Conservation (phyloP, 2,113 vertebrate genomes). For the Cynocephalus volans region DNA sequence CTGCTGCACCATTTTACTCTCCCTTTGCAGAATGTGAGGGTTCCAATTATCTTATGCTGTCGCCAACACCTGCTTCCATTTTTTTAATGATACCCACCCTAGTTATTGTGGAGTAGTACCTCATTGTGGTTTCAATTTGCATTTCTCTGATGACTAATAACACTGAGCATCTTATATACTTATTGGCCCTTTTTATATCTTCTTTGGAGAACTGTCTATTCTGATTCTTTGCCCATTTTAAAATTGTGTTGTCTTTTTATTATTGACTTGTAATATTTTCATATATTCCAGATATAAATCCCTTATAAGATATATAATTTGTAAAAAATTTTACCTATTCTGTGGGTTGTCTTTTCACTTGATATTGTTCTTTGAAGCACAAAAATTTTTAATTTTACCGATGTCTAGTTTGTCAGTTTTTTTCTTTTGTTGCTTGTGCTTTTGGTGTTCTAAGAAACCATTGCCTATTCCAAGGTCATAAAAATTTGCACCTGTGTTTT, state of each 20-base stretch:
- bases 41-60: neutral
- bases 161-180: neutral
- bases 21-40: neutral
- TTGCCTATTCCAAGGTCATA: neutral
- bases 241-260: neutral
- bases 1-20: neutral
- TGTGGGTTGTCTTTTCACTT: neutral
- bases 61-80: neutral
- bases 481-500: neutral
- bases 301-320: neutral
- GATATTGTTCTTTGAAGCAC: neutral
- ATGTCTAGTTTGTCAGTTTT: neutral
- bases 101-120: neutral
- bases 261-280: neutral
- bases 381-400: neutral
- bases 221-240: neutral
- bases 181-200: neutral
- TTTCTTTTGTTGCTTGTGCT: neutral
- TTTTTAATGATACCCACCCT: neutral
- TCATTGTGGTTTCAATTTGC: neutral
- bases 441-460: neutral
- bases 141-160: neutral
- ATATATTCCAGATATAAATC: neutral
- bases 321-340: neutral
- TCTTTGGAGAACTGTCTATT: conserved; percentile 1